Evolutionary conservation across 2,113 vertebrate genomes (phyloP), one percentile per base, ranked within the genome.

Genomic region (Cebidichthys violaceus): DNA sequence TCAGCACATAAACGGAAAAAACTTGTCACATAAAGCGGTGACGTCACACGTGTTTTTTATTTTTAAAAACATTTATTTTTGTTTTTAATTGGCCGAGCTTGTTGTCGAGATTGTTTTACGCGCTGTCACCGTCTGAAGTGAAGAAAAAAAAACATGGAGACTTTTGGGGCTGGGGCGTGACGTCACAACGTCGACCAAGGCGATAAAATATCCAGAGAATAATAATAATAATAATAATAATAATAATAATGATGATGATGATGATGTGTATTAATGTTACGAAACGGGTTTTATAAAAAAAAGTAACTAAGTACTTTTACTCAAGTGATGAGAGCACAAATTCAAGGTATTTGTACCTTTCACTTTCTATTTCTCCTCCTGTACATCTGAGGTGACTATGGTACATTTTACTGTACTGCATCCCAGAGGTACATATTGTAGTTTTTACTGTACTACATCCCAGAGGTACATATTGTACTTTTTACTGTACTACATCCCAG

Each of bases 101-200:
- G 5, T 33, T 33, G 33, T 33, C 33, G 33, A 33, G 33, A 14
- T 45, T 9, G 54, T 57, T 79, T 39, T 9, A 60, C 35, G 65
- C 54, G 57, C 76, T 74, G 70, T 84, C 66, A 76, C 79, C 75
- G 83, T 54, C 31, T 72, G 52, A 75, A 70, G 33, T 33, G 33
- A 33, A 33, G 6, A 33, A 33, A 33, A 33, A 33, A 33, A 33
- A 92, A 90, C 89, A 90, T 88, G 81, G 84, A 88, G 86, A 66
- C 87, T 85, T 81, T 22, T 52, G 41, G 71, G 83, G 82, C 3
- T 65, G 85, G 69, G 78, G 24, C 77, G 79, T 90, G 77, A 90
- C 86, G 66, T 47, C 41, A 47, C 6, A 9, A 33, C 33, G 4
- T 33, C 33, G 33, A 33, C 33, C 33, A 5, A 33, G 33, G 33